phyloP scores from a whole-genome alignment of 2,888 invertebrate genomes.

The Plebejus argus region DNA sequence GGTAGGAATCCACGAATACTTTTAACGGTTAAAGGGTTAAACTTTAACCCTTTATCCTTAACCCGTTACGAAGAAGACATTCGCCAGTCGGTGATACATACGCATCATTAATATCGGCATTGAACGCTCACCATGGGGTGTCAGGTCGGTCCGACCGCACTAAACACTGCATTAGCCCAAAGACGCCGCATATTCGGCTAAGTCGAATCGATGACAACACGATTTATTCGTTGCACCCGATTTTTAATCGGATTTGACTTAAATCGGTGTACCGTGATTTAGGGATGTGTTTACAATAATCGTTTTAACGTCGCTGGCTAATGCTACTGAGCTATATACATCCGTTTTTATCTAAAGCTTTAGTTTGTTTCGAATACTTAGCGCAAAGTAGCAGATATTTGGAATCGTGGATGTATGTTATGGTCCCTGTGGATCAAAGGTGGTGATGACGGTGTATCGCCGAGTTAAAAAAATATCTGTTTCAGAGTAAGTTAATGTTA shows the following conservation, averaged over 20 bases:
- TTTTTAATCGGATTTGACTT: slow-evolving; percentile 67
- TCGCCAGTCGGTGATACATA: slow-evolving; percentile 64
- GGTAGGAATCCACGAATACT: not conserved
- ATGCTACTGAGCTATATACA: not conserved
- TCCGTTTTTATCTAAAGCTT: too few relatives aligned
- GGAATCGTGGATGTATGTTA: too few relatives aligned
- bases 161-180: slow-evolving; percentile 76
- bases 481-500: too few relatives aligned
- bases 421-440: too few relatives aligned
- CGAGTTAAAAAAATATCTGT: too few relatives aligned
- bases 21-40: not conserved
- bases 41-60: not conserved
- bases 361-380: too few relatives aligned
- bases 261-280: slow-evolving; percentile 30
- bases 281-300: slow-evolving; percentile 1
- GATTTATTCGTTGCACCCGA: slow-evolving; percentile 75
- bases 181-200: slow-evolving; percentile 72
- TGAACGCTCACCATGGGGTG: slow-evolving; percentile 70
- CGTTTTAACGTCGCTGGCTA: not conserved
- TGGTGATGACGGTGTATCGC: too few relatives aligned
- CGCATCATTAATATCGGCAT: slow-evolving; percentile 71
- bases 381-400: too few relatives aligned
- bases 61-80: slow-evolving; percentile 57
- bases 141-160: slow-evolving; percentile 56
- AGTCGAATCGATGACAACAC: slow-evolving; percentile 70